Percentiles rank a stretch among this genome's conserved stretches.
These are phyloP conservation scores for Peromyscus californicus DNA, from an alignment of 2,113 vertebrate species.

Conservation along the genomic window DNA sequence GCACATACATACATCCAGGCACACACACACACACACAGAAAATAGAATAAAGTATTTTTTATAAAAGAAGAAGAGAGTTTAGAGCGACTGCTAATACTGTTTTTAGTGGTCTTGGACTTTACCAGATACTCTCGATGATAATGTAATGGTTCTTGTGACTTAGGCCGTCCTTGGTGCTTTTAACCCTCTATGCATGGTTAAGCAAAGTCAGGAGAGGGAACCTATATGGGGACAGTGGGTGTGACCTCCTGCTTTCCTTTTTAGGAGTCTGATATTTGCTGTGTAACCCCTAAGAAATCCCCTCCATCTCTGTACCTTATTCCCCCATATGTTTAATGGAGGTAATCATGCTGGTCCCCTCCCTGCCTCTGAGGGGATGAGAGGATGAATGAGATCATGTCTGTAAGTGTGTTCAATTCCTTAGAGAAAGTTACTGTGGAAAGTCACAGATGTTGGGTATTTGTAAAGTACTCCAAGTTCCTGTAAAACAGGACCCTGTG, in stretches of 20 bases:
- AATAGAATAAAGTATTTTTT: neutral
- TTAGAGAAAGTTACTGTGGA: slow-evolving; percentile 67
- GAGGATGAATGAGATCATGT: slow-evolving; percentile 77
- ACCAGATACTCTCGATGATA: neutral
- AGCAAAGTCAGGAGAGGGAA: neutral
- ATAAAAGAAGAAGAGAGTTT: neutral
- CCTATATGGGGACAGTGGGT: too few relatives aligned
- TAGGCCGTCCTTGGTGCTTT: neutral
- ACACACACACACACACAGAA: neutral
- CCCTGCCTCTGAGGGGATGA: slow-evolving; percentile 60
- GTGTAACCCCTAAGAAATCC: neutral
- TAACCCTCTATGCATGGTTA: neutral
- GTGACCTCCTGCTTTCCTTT: neutral
- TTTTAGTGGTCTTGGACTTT: neutral
- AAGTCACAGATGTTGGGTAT: slow-evolving; percentile 73
- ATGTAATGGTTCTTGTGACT: neutral
- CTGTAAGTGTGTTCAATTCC: slow-evolving; percentile 67
- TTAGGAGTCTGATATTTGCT: neutral
- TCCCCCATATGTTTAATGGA: neutral
- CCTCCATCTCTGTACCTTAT: slow-evolving; percentile 59
- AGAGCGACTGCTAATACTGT: neutral
- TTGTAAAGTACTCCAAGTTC: slow-evolving; percentile 71
- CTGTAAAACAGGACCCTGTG: slow-evolving; percentile 14
- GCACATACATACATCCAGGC: neutral
- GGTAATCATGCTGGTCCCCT: slow-evolving; percentile 36